These are phyloP conservation scores for Drosophila niveifrons DNA, from an alignment of 2,888 invertebrate genomes.

Conservation along the genomic window DNA sequence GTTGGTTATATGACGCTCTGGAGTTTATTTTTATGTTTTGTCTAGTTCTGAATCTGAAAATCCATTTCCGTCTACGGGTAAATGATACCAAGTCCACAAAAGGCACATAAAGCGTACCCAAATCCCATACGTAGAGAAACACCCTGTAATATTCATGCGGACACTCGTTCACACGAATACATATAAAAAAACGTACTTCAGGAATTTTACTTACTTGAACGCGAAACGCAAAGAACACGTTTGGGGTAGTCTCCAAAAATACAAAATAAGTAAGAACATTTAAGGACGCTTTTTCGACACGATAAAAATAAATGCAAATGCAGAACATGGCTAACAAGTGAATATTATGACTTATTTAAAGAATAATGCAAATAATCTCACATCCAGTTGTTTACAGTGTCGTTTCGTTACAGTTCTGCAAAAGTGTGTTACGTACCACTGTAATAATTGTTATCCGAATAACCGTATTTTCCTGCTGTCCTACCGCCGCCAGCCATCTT, in stretches of 20 bases:
- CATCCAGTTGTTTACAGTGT: conserved; percentile 28
- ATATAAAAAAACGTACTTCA: conserved; percentile 6
- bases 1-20: conserved; percentile 6
- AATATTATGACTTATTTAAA: neutral
- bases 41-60: conserved; percentile 12
- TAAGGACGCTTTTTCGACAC: conserved; percentile 53
- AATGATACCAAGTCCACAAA: conserved; percentile 57
- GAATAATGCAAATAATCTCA: neutral
- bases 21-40: neutral
- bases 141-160: conserved; percentile 24
- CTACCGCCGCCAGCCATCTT: conserved; percentile 89
- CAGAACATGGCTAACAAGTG: conserved; percentile 35
- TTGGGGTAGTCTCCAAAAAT: conserved; percentile 29
- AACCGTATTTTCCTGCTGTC: conserved; percentile 92
- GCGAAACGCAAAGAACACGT: conserved; percentile 50
- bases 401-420: neutral
- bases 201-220: conserved; percentile 42
- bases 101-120: conserved; percentile 41
- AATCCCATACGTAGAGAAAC: conserved; percentile 43
- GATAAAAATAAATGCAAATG: conserved; percentile 41
- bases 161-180: conserved; percentile 11
- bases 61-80: conserved; percentile 33
- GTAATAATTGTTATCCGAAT: conserved; percentile 90
- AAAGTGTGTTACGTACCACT: conserved; percentile 87
- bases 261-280: conserved; percentile 23